A percentile compares a stretch with the other conserved stretches of the same genome.
phyloP scores from a whole-genome alignment of 2,113 vertebrate species.

The Pluvianellus socialis region DNA sequence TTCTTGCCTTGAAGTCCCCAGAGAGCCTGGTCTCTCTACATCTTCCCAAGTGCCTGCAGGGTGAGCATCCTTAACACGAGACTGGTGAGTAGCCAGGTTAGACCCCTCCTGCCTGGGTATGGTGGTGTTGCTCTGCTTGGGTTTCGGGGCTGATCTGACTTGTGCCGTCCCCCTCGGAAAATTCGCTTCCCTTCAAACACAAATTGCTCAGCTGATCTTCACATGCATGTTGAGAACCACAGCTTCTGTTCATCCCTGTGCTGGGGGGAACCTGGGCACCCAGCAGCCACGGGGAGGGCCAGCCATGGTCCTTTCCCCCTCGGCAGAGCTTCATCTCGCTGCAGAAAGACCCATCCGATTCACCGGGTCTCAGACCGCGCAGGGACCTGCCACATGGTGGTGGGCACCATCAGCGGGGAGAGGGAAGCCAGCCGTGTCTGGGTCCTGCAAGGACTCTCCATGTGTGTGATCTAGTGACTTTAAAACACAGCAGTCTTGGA shows the following conservation, averaged over 20 bases:
- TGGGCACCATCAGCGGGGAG: not conserved
- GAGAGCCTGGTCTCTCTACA: not conserved
- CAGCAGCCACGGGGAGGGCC: not conserved
- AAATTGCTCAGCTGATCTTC: too few relatives aligned
- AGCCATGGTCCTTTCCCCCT: too few relatives aligned
- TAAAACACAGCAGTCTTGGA: not conserved
- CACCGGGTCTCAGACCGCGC: not conserved
- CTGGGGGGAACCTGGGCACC: not conserved
- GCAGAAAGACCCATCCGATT: not conserved
- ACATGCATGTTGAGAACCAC: not conserved
- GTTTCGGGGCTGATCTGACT: not conserved
- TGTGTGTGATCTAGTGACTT: not conserved
- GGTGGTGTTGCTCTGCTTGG: too few relatives aligned
- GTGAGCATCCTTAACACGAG: not conserved
- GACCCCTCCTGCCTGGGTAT: not conserved
- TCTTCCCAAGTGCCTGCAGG: not conserved
- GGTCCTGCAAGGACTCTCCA: not conserved
- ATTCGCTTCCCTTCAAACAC: not conserved
- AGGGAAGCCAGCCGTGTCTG: not conserved
- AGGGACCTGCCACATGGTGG: not conserved
- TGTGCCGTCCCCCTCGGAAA: too few relatives aligned
- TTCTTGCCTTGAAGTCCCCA: not conserved
- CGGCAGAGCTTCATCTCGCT: accelerated
- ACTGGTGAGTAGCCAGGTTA: not conserved
- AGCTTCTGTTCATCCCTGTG: not conserved